These are phyloP conservation scores for Venturia canescens DNA, from an alignment of 1,140 invertebrate species.

Conservation along the genomic window DNA sequence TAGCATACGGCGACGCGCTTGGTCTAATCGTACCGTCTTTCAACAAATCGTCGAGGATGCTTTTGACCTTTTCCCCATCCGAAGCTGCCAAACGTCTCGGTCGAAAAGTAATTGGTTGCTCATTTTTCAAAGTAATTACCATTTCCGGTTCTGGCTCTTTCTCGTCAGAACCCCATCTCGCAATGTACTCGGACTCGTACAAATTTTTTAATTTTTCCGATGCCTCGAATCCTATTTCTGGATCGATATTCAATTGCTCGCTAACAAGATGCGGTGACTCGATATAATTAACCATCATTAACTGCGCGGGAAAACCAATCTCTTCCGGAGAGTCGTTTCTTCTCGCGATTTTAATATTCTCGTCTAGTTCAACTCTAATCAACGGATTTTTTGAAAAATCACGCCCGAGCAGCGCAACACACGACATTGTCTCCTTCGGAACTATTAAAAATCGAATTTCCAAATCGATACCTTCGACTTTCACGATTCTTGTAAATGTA, in stretches of 20 bases:
- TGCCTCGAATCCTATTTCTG: neutral
- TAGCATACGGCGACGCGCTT: constrained; percentile 1
- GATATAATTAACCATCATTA: constrained; percentile 24
- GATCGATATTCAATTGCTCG: constrained; percentile 16
- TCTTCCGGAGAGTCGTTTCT: neutral
- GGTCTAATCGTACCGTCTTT: constrained; percentile 8
- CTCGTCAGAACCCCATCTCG: constrained; percentile 25
- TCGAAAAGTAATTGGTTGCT: constrained; percentile 15
- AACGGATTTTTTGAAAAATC: constrained; percentile 31
- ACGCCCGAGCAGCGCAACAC: constrained; percentile 33
- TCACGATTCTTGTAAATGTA: constrained; percentile 17
- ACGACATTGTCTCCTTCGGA: constrained; percentile 34
- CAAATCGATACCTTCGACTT: constrained; percentile 22
- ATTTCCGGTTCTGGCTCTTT: neutral
- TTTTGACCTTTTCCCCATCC: constrained; percentile 7
- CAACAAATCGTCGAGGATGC: neutral
- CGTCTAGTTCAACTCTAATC: constrained; percentile 25
- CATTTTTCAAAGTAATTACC: no score
- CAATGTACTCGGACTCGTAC: constrained; percentile 26
- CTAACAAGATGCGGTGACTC: neutral
- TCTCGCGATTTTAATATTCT: constrained; percentile 11
- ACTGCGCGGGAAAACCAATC: neutral
- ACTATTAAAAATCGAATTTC: constrained; percentile 35
- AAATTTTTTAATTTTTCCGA: constrained; percentile 21
- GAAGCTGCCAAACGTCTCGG: neutral